Evolutionary conservation across 2,797 vertebrate genomes (phyloP), one percentile per base, ranked within the genome.

Genomic region (Bryconaethiops microstoma): DNA sequence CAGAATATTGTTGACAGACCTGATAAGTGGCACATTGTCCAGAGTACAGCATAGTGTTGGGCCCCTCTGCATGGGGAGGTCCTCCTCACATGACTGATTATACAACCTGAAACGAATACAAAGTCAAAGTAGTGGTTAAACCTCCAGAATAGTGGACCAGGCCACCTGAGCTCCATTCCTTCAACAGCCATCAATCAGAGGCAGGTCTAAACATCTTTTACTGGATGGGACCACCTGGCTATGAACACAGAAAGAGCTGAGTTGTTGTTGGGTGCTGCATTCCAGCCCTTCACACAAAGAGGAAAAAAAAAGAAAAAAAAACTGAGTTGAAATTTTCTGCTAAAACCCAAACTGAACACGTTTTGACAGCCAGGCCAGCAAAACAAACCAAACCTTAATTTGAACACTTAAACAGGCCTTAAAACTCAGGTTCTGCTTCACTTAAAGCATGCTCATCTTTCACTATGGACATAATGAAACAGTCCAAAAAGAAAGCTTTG

Each of bases 11-110:
- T 69, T 69, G 25, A 80, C 84, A 85, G 79, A 94, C 93, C 94
- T 94, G 84, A 94, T 93, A 0, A 94, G 92, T 6, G 92, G 93
- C 70, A 94, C 91, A 69, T 93, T 90, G 65, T 93, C 90, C 75
- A 91, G 87, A 0, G 93, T 94, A 85, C 94, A 94, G 87, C 94
- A 94, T 62, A 83, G 79, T 45, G 85, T 78, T 0, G 89, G 87
- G 65, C 90, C 74, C 0, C 52, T 87, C 77, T 89, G 87, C 39
- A 79, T 35, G 52, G 76, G 23, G 63, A 88, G 72, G 71, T 91
- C 88, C 74, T 83, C 48, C 0, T 89, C 89, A 0, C 93, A 94
- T 0, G 92, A 92, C 78, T 93, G 92, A 84, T 94, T 94, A 78
- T 94, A 94, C 83, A 89, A 90, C 93, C 93, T 94, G 86, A 84